Evolutionary conservation across 2,797 vertebrate genomes (phyloP).

Genomic region (Myotis findleyi): DNA sequence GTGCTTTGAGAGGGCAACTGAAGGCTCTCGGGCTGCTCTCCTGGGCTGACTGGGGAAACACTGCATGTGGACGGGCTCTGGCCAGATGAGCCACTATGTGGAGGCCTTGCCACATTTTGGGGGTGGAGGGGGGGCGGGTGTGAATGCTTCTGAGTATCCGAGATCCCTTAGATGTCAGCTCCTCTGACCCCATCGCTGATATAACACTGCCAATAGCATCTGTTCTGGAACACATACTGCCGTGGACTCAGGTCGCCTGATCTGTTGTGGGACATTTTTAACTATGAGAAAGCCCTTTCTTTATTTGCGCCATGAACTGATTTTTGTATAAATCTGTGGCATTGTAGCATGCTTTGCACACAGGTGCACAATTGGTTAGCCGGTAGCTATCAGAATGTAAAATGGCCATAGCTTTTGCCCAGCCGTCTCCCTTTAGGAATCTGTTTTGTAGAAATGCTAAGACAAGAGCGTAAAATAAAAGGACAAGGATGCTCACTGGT

Average conservation of each 20-base stretch:
- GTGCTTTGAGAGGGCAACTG: background rate
- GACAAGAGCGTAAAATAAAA: background rate
- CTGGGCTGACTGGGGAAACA: background rate
- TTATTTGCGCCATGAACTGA: background rate
- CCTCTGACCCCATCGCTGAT: background rate
- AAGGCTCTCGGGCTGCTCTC: background rate
- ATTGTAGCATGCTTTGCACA: background rate
- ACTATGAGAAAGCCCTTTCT: background rate
- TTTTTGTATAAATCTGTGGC: background rate
- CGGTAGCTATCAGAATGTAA: background rate
- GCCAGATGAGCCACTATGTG: background rate
- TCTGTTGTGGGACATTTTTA: background rate
- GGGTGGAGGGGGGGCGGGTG: accelerated
- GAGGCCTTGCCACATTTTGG: background rate
- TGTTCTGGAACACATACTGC: background rate
- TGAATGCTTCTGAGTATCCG: background rate
- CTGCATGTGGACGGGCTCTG: background rate
- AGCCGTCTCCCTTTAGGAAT: background rate
- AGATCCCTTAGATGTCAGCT: background rate
- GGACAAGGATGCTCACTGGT: background rate
- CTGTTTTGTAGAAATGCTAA: background rate
- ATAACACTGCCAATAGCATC: background rate
- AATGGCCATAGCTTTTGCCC: background rate
- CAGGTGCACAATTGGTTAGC: background rate
- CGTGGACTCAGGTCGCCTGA: background rate